phyloP scores from a whole-genome alignment of 2,888 invertebrate species.

The Mycalesis mineus region DNA sequence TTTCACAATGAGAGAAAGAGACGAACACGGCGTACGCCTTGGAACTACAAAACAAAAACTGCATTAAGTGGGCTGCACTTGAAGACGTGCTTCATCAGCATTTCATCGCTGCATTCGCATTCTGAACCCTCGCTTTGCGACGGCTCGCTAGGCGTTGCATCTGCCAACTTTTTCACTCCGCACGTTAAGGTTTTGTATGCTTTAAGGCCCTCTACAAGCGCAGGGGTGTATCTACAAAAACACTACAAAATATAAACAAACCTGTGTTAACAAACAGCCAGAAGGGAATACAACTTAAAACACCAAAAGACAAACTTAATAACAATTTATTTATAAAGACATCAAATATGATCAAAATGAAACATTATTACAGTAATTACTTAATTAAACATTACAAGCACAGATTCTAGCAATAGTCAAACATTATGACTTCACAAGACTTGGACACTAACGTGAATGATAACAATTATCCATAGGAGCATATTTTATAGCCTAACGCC shows the following conservation, averaged over 20 bases:
- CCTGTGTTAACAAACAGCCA: too few relatives aligned
- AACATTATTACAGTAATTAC: too few relatives aligned
- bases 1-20: background rate
- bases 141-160: background rate
- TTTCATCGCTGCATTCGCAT: constrained; percentile 12
- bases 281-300: too few relatives aligned
- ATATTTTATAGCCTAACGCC: too few relatives aligned
- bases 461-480: too few relatives aligned
- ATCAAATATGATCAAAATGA: too few relatives aligned
- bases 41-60: constrained; percentile 8
- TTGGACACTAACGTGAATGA: too few relatives aligned
- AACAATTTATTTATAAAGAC: too few relatives aligned
- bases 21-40: background rate
- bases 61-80: constrained; percentile 12
- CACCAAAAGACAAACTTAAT: too few relatives aligned
- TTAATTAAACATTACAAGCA: too few relatives aligned
- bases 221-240: background rate
- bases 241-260: background rate
- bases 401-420: too few relatives aligned
- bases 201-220: background rate
- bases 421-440: too few relatives aligned
- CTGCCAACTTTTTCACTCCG: constrained; percentile 10
- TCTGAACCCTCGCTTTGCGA: constrained; percentile 3
- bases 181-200: background rate
- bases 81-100: constrained; percentile 16